Conservation (phyloP, 2,888 invertebrate genomes). For the Herminia tarsipennalis region DNA sequence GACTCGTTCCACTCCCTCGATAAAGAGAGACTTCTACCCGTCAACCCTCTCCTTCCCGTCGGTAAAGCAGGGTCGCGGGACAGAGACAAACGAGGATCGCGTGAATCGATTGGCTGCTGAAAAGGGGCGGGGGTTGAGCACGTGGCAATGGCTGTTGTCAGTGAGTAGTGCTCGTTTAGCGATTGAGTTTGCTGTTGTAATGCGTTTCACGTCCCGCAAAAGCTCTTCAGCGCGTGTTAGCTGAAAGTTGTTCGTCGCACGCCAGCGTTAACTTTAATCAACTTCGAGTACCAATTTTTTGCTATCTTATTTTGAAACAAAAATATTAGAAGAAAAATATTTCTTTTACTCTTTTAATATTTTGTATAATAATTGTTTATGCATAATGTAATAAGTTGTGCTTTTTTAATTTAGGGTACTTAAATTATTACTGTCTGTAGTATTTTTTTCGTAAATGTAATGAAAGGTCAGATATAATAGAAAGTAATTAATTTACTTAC, state of each 20-base stretch:
- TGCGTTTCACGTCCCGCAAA: constrained; percentile 56
- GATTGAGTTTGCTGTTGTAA: constrained; percentile 61
- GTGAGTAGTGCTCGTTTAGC: constrained; percentile 56
- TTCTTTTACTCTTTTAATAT: too few relatives aligned
- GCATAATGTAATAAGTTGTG: too few relatives aligned
- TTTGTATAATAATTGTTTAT: too few relatives aligned
- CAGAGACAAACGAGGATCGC: constrained; percentile 64
- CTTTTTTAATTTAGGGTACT: neutral
- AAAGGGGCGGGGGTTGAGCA: constrained; percentile 80
- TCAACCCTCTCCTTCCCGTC: constrained; percentile 62
- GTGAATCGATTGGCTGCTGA: constrained; percentile 78
- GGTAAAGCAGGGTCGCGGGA: constrained; percentile 73
- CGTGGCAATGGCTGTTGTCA: constrained; percentile 71
- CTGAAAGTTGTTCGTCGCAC: constrained; percentile 47
- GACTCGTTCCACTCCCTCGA: constrained; percentile 51
- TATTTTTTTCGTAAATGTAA: neutral
- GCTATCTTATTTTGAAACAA: neutral
- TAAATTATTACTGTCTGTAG: neutral
- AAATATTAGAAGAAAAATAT: too few relatives aligned
- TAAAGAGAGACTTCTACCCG: constrained; percentile 48
- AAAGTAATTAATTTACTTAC: constrained; percentile 87
- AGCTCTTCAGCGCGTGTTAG: constrained; percentile 54
- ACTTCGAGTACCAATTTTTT: constrained; percentile 24
- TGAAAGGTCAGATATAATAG: neutral
- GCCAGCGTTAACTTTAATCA: constrained; percentile 29